These are phyloP conservation scores for Chloropsis cyanopogon DNA, from an alignment of 2,113 vertebrate species.

Conservation along the genomic window DNA sequence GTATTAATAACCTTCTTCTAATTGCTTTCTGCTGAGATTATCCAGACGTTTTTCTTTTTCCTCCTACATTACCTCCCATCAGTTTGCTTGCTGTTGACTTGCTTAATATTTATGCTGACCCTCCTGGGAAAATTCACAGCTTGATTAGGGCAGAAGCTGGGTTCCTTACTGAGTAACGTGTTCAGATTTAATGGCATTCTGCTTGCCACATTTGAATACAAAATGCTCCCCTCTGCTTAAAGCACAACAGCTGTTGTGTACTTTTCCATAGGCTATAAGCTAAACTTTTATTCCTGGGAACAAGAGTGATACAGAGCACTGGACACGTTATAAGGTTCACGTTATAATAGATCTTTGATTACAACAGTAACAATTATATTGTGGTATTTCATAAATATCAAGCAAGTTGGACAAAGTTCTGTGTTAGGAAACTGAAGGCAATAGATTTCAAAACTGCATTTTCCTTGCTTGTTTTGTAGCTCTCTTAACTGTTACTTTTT, in stretches of 20 bases:
- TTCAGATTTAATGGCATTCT: slow-evolving; percentile 28
- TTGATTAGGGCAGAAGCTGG: slow-evolving; percentile 43
- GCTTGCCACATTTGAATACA: slow-evolving; percentile 10
- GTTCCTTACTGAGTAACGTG: slow-evolving; percentile 14
- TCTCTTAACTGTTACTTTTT: background rate
- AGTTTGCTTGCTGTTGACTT: slow-evolving; percentile 10
- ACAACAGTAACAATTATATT: background rate
- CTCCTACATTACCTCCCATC: background rate
- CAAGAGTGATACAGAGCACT: background rate
- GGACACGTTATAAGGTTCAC: accelerated
- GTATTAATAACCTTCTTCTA: slow-evolving; percentile 26
- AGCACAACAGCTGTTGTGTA: background rate
- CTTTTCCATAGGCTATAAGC: background rate
- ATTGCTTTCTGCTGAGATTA: slow-evolving; percentile 18
- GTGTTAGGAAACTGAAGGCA: background rate
- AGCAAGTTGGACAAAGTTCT: background rate
- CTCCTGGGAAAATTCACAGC: slow-evolving; percentile 49
- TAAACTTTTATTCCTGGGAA: background rate
- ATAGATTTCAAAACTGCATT: background rate
- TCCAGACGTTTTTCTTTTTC: slow-evolving; percentile 2
- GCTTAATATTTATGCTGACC: slow-evolving; percentile 53
- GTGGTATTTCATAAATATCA: background rate
- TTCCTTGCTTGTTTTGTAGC: background rate
- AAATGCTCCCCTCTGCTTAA: background rate
- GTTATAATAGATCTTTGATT: background rate